Conservation (phyloP, 2,797 vertebrate genomes). For the Spatula clypeata region DNA sequence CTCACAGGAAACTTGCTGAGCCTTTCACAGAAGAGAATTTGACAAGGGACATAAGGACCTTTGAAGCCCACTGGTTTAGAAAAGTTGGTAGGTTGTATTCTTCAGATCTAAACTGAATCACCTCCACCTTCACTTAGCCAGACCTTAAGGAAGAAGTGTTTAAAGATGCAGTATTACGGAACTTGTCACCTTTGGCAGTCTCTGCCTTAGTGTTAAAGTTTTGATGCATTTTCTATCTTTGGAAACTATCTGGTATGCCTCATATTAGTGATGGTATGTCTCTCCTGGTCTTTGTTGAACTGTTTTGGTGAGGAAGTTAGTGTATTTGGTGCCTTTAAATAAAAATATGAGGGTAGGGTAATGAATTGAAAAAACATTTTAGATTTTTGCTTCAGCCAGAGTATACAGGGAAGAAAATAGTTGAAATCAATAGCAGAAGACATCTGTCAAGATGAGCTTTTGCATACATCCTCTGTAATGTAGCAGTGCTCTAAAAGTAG, state of each 20-base stretch:
- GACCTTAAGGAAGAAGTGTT: not conserved
- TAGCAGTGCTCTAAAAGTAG: not conserved
- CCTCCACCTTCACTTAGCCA: not conserved
- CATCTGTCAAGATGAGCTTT: not conserved
- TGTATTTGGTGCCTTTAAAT: not conserved
- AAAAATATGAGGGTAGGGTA: not conserved
- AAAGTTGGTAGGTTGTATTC: conserved; percentile 89
- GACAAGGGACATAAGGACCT: conserved; percentile 74
- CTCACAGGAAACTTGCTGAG: conserved; percentile 85
- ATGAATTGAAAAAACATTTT: not conserved
- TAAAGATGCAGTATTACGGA: not conserved
- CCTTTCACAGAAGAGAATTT: conserved; percentile 53
- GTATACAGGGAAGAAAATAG: not conserved
- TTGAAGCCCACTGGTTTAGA: conserved; percentile 93
- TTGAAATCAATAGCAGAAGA: not conserved
- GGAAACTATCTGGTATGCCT: not conserved
- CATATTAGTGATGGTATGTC: not conserved
- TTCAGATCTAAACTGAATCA: not conserved
- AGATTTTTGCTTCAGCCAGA: not conserved
- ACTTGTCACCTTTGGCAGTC: not conserved
- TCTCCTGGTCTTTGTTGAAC: not conserved
- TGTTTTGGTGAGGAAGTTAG: not conserved
- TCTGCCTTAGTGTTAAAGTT: not conserved
- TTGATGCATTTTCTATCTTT: not conserved
- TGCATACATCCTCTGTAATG: not conserved